Conservation (phyloP, 30 jellyfish, hydroid and myxozoan species). For the Rhopilema esculentum region DNA sequence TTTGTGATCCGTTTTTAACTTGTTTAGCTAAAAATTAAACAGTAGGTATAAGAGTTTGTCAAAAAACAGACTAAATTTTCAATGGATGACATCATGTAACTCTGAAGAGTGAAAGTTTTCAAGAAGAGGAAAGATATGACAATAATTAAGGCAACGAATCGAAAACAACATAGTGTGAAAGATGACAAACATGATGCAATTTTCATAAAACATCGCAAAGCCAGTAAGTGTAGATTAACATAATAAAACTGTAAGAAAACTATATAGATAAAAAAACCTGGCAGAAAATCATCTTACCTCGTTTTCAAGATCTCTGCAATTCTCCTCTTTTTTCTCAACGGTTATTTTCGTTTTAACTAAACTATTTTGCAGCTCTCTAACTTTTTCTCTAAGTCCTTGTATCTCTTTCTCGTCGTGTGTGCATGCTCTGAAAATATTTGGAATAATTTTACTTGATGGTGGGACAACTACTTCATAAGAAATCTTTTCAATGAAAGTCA, state of each 20-base stretch:
- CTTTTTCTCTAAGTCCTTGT: conserved; percentile 55
- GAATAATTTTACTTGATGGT: background rate
- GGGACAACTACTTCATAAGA: background rate
- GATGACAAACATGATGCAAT: too few species aligned
- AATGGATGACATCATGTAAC: background rate
- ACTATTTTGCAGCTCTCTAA: conserved; percentile 44
- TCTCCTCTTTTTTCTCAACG: conserved; percentile 66
- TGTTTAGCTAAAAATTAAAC: conserved; percentile 25
- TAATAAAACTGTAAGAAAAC: background rate
- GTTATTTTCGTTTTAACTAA: conserved; percentile 48
- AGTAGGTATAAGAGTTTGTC: background rate
- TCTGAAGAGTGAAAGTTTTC: background rate
- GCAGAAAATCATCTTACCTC: conserved; percentile 21
- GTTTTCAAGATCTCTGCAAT: conserved; percentile 46
- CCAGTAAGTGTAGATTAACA: background rate
- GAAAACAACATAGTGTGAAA: too few species aligned
- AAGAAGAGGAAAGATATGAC: too few species aligned
- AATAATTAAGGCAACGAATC: too few species aligned
- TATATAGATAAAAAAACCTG: too few species aligned
- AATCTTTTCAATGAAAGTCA: background rate
- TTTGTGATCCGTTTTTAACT: conserved; percentile 43
- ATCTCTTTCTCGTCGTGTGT: conserved; percentile 65
- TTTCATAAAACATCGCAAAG: too few species aligned
- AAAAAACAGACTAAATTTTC: background rate
- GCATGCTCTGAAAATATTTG: conserved; percentile 27